Evolutionary conservation across 1,140 invertebrate species (phyloP).

Genomic region (Hermatobates lingyangjiaoensis): DNA sequence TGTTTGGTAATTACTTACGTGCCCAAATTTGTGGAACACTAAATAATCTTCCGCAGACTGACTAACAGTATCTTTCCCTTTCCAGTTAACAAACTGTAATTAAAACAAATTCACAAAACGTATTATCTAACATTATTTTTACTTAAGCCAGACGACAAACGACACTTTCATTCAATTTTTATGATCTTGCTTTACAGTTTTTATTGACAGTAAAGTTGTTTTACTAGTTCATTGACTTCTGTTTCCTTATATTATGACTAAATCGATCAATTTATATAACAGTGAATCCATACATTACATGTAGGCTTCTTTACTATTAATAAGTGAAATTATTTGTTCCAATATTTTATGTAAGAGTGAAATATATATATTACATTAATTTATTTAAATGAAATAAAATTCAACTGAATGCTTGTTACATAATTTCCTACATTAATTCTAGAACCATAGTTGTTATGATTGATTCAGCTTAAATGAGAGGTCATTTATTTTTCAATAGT

Average conservation of each 20-base stretch:
- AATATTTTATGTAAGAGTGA: too few species aligned
- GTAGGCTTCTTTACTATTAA: too few species aligned
- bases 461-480: too few species aligned
- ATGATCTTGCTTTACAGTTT: neutral
- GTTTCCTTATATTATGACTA: neutral
- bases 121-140: neutral
- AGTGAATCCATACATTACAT: neutral
- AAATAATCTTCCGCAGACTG: slow-evolving; percentile 66
- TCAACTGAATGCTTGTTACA: too few species aligned
- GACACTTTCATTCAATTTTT: neutral
- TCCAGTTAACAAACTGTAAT: slow-evolving; percentile 52
- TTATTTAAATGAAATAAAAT: too few species aligned
- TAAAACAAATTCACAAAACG: neutral
- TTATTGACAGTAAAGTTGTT: neutral
- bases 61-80: slow-evolving; percentile 39
- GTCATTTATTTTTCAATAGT: too few species aligned
- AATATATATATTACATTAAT: too few species aligned
- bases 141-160: neutral
- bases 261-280: neutral
- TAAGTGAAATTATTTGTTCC: too few species aligned
- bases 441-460: too few species aligned
- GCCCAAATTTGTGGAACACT: slow-evolving; percentile 77
- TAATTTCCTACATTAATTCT: too few species aligned
- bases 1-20: slow-evolving; percentile 48
- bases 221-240: neutral